Base-by-base conservation (phyloP, 92 coral and sea anemone genomes). In the Palythoa caribaeorum region DNA sequence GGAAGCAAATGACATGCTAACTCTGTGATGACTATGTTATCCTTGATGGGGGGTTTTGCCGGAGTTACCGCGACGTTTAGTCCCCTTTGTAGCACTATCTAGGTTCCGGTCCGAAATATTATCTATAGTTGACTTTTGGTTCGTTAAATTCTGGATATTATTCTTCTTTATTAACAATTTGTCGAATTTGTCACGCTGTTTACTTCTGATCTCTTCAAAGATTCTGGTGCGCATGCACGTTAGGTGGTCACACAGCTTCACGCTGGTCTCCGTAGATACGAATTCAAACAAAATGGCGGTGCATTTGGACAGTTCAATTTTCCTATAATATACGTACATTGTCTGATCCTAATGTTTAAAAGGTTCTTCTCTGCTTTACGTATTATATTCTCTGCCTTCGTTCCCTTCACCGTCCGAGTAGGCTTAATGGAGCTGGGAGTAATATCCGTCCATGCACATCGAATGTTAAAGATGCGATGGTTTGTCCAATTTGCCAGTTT, bases 31-130 rank as follows among this genome's bases (percentile, higher is more conserved):
- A 63, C 70, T n/a, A 63, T 63, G 70, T 63, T n/a, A 36, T 59
- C 65, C 65, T 63, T 63, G 70, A 63, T 19, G 70, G 70, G 70
- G 70, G 9, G 69, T 63, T 63, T 63, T 63, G 70, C 70, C 70
- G 74, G 74, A 37, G 74, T 70, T 28, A 70, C 74, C 57, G 60
- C 78, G 78, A 47, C n/a, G n/a, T 74, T 44, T 35, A 74, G 78
- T 74, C 78, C 78, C 44, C 44, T 28, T 28, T 28, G 28, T 28
- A 28, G 28, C 20, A 74, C 20, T 39, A 20, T 39, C 8, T 0
- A 74, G 78, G 19, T 74, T 39, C 78, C 78, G 78, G 40, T 39
- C 17, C 44, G 78, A 74, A 35, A 74, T 39, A 74, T 44, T 74
- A 74, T 74, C 16, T 5, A 74, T 39, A 13, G 51, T 44, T 39